phyloP scores from a whole-genome alignment of 2,888 invertebrate species.

The Leptopilina drosophilae region DNA sequence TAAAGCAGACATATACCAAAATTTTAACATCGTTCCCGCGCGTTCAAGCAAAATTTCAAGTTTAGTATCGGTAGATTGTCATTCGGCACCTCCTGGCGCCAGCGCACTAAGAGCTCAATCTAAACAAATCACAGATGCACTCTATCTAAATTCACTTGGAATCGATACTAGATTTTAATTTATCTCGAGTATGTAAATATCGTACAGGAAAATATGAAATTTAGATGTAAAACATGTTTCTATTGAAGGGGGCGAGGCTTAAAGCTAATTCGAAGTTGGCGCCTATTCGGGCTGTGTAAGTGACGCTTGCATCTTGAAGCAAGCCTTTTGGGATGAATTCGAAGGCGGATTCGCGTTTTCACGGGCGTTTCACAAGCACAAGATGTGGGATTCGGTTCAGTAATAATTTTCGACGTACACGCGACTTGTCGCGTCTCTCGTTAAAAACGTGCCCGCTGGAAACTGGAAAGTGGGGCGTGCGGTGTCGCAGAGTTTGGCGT shows the following conservation, averaged over 20 bases:
- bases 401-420: slow-evolving; percentile 15
- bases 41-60: slow-evolving; percentile 18
- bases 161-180: slow-evolving; percentile 10
- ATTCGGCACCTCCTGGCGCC: slow-evolving; percentile 34
- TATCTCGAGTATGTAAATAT: neutral
- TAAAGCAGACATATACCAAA: neutral
- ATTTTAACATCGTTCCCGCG: slow-evolving; percentile 34
- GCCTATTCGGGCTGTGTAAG: slow-evolving; percentile 10
- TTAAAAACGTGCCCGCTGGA: slow-evolving; percentile 55
- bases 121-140: slow-evolving; percentile 11
- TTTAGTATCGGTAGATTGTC: slow-evolving; percentile 3
- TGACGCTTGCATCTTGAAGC: slow-evolving; percentile 22
- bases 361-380: slow-evolving; percentile 14
- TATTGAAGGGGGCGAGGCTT: neutral
- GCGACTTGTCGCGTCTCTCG: slow-evolving; percentile 29
- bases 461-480: slow-evolving; percentile 20
- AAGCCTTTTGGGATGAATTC: slow-evolving; percentile 36
- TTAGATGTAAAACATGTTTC: neutral
- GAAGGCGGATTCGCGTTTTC: slow-evolving; percentile 30
- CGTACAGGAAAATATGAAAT: neutral
- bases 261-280: slow-evolving; percentile 8
- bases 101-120: slow-evolving; percentile 20
- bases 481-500: slow-evolving; percentile 59
- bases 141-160: slow-evolving; percentile 7
- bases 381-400: slow-evolving; percentile 21